Percentiles rank a stretch among this genome's conserved stretches.
Evolutionary conservation across 1,140 invertebrate species (phyloP).

Genomic region (Orius laevigatus): DNA sequence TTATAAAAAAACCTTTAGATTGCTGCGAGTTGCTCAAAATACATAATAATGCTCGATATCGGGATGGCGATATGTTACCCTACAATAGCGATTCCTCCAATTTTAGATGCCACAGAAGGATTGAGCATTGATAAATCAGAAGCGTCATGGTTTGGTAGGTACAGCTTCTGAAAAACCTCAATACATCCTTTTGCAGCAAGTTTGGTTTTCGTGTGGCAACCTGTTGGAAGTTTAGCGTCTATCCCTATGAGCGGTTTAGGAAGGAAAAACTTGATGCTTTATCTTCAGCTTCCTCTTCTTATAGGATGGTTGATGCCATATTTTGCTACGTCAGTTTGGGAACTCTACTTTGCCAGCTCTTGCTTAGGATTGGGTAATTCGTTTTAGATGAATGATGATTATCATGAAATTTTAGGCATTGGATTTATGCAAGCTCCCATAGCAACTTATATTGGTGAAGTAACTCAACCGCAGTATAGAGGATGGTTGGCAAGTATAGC

Average conservation of each 20-base stretch:
- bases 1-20: conserved; percentile 12
- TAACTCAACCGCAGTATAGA: conserved; percentile 26
- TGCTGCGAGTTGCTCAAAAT: conserved; percentile 17
- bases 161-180: background rate
- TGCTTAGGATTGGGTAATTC: conserved; percentile 22
- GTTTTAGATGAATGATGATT: conserved; percentile 30
- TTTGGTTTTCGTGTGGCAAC: conserved; percentile 22
- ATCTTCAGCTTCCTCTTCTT: conserved; percentile 21
- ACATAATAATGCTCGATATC: conserved; percentile 20
- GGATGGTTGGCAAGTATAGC: conserved; percentile 16
- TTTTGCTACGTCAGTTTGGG: conserved; percentile 14
- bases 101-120: conserved; percentile 17
- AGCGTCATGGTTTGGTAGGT: conserved; percentile 23
- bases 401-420: conserved; percentile 23
- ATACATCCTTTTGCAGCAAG: conserved; percentile 19
- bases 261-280: conserved; percentile 20
- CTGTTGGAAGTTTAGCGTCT: conserved; percentile 21
- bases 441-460: conserved; percentile 34
- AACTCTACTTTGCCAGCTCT: conserved; percentile 18
- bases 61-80: conserved; percentile 22
- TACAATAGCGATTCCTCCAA: conserved; percentile 21
- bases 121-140: conserved; percentile 19
- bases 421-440: conserved; percentile 35
- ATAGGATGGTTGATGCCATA: conserved; percentile 21
- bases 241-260: conserved; percentile 17